Evolutionary conservation across 2,797 vertebrate genomes (phyloP).

Genomic region (Kryptolebias ocellatus): DNA sequence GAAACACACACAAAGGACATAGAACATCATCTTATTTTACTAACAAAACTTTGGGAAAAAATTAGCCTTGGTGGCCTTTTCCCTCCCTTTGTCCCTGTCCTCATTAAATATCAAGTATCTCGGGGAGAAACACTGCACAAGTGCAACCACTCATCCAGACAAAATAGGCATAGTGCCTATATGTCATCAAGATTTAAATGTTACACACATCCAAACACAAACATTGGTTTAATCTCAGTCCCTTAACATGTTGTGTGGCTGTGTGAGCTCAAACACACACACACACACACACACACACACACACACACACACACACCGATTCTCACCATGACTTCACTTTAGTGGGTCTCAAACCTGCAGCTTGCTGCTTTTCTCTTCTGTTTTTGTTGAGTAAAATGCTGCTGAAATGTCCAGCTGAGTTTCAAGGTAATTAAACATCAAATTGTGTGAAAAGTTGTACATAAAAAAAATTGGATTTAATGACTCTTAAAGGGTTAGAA

Average conservation of each 20-base stretch:
- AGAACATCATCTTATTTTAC: slow-evolving; percentile 28
- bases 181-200: slow-evolving; percentile 46
- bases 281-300: background rate
- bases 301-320: background rate
- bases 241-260: slow-evolving; percentile 8
- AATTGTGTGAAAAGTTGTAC: slow-evolving; percentile 51
- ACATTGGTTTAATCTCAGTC: slow-evolving; percentile 18
- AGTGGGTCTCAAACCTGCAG: slow-evolving; percentile 29
- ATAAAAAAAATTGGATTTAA: slow-evolving; percentile 44
- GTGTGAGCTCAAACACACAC: background rate
- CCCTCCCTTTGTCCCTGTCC: slow-evolving; percentile 45
- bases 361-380: background rate
- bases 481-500: slow-evolving; percentile 37
- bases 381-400: slow-evolving; percentile 26
- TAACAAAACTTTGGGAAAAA: slow-evolving; percentile 40
- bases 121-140: slow-evolving; percentile 43
- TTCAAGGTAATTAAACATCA: slow-evolving; percentile 59
- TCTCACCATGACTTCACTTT: slow-evolving; percentile 12
- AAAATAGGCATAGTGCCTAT: background rate
- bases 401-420: slow-evolving; percentile 36
- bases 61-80: slow-evolving; percentile 55
- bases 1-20: background rate
- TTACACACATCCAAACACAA: slow-evolving; percentile 22
- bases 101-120: slow-evolving; percentile 72
- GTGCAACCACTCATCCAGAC: slow-evolving; percentile 30